phyloP scores from a whole-genome alignment of 30 jellyfish, hydroid and myxozoan species.

The Aurelia aurita complex sp. Pacific region DNA sequence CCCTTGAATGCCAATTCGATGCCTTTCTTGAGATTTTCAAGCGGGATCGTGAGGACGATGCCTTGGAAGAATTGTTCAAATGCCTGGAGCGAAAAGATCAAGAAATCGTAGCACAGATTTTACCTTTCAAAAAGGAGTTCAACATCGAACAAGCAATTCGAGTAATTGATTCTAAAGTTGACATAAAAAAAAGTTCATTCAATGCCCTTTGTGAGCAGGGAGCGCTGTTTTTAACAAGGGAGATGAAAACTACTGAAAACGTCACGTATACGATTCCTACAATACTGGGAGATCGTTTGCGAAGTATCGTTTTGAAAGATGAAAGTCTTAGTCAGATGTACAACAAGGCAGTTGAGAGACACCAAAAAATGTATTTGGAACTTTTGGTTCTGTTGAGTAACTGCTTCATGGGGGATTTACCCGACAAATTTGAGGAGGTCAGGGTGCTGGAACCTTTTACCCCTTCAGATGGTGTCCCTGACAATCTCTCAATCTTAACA shows the following conservation, averaged over 20 bases:
- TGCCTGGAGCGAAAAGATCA: slow-evolving; percentile 11
- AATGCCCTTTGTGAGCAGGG: slow-evolving; percentile 55
- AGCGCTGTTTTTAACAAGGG: slow-evolving; percentile 24
- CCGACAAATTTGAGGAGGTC: slow-evolving; percentile 30
- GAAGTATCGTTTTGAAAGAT: slow-evolving; percentile 11
- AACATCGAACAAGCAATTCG: slow-evolving; percentile 43
- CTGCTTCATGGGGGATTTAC: slow-evolving; percentile 60
- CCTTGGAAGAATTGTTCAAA: slow-evolving; percentile 12
- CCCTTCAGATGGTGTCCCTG: slow-evolving; percentile 74
- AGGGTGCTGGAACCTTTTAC: slow-evolving; percentile 59
- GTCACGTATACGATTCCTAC: slow-evolving; percentile 26
- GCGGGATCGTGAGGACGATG: neutral
- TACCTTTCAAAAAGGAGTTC: slow-evolving; percentile 41
- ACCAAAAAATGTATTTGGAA: slow-evolving; percentile 27
- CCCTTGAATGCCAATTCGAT: slow-evolving; percentile 42
- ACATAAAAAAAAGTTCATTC: slow-evolving; percentile 24
- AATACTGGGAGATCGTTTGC: slow-evolving; percentile 33
- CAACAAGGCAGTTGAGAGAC: slow-evolving; percentile 23
- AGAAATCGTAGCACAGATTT: slow-evolving; percentile 31
- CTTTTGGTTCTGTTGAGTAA: slow-evolving; percentile 24
- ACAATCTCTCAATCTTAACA: slow-evolving; percentile 11
- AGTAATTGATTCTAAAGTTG: slow-evolving; percentile 7
- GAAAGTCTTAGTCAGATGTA: neutral
- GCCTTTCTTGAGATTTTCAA: slow-evolving; percentile 3
- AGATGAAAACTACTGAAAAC: neutral